Percentiles rank a stretch among this genome's conserved stretches.
Evolutionary conservation across 2,113 vertebrate genomes (phyloP).

Genomic region (Varanus komodoensis): DNA sequence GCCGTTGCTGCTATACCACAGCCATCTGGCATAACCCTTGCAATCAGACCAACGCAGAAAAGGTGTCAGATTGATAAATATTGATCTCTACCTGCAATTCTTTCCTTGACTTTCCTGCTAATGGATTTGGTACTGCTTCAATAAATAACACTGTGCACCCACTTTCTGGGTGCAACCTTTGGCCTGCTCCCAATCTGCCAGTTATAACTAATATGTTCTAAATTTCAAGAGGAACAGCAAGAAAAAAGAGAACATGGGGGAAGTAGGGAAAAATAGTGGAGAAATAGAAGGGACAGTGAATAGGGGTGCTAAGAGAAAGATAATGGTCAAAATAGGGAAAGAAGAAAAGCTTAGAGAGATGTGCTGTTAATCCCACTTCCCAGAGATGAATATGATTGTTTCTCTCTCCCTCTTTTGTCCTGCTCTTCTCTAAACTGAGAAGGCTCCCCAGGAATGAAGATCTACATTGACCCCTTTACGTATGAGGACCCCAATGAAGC

Average conservation of each 20-base stretch:
- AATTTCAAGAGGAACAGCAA: conserved; percentile 58
- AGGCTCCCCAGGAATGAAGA: conserved; percentile 99
- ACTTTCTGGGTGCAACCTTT: conserved; percentile 54
- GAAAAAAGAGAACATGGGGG: conserved; percentile 43
- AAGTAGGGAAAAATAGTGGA: conserved; percentile 40
- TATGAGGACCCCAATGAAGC: conserved; percentile 98
- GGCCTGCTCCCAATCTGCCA: conserved; percentile 72
- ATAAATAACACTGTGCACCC: conserved; percentile 62
- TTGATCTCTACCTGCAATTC: conserved; percentile 72
- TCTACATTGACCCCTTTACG: conserved; percentile 99
- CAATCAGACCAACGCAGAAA: conserved; percentile 59
- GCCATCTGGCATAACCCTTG: conserved; percentile 67
- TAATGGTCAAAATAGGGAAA: neutral
- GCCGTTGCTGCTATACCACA: conserved; percentile 45
- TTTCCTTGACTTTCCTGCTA: conserved; percentile 71
- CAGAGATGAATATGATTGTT: conserved; percentile 24
- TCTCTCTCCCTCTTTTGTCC: conserved; percentile 49
- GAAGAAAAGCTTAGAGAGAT: neutral
- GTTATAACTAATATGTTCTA: conserved; percentile 68
- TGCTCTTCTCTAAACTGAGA: conserved; percentile 65
- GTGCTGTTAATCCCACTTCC: conserved; percentile 9
- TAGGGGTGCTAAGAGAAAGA: neutral
- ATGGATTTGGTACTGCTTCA: conserved; percentile 74
- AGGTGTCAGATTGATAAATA: conserved; percentile 77
- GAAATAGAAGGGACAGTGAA: neutral